A percentile compares a stretch with the other conserved stretches of the same genome.
Evolutionary conservation across 2,113 vertebrate species (phyloP).

Genomic region (Myrmophylax atrothorax): DNA sequence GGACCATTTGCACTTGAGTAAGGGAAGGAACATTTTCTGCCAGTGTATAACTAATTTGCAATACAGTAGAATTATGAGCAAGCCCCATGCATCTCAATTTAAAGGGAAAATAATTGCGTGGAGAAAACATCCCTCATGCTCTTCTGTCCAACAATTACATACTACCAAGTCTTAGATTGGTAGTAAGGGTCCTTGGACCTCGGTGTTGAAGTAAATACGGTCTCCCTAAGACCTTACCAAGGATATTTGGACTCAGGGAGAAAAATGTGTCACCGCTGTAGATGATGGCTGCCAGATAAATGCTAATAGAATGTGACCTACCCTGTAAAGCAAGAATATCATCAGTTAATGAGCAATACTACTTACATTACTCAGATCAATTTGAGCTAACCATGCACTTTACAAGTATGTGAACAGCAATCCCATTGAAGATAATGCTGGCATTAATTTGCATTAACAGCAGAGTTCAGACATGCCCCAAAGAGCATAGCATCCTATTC

Average conservation of each 20-base stretch:
- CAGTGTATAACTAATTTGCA: neutral
- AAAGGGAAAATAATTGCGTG: neutral
- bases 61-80: neutral
- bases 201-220: neutral
- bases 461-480: neutral
- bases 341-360: neutral
- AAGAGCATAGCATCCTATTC: neutral
- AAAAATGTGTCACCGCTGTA: neutral
- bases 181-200: neutral
- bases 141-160: neutral
- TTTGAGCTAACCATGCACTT: rapidly evolving
- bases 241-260: neutral
- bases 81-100: neutral
- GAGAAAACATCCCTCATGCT: neutral
- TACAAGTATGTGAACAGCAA: neutral
- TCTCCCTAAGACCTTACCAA: neutral
- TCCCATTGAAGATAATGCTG: neutral
- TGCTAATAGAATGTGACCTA: neutral
- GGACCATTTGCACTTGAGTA: neutral
- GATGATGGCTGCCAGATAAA: neutral
- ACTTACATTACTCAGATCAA: neutral
- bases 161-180: neutral
- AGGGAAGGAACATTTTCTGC: neutral
- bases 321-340: neutral
- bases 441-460: neutral